Conservation (phyloP, 2,797 vertebrate species). For the Alca torda region DNA sequence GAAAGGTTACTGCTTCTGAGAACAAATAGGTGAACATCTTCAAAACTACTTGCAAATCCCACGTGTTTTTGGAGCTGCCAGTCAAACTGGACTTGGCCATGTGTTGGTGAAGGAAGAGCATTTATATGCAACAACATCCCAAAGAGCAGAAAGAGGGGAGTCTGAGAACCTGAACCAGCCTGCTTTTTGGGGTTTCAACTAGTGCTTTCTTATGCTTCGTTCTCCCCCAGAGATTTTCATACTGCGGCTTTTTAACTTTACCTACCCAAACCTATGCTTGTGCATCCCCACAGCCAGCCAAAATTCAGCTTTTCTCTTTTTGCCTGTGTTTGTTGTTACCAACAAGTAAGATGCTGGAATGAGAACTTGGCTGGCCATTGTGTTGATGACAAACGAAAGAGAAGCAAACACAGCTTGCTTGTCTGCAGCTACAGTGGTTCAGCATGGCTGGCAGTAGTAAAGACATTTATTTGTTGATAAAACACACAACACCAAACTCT, state of each 20-base stretch:
- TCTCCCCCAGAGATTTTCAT: background rate
- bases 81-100: background rate
- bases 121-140: background rate
- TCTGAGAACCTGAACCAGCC: background rate
- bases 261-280: background rate
- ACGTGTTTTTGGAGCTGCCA: background rate
- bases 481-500: background rate
- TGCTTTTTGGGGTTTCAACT: background rate
- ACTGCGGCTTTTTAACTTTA: background rate
- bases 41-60: background rate
- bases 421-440: conserved; percentile 50
- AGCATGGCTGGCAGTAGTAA: conserved; percentile 29
- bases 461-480: conserved; percentile 43
- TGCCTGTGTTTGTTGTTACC: conserved; percentile 29
- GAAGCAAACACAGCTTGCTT: conserved; percentile 62
- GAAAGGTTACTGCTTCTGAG: background rate
- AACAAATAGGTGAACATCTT: background rate
- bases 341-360: conserved; percentile 29
- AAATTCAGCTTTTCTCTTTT: background rate
- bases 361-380: conserved; percentile 51
- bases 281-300: background rate
- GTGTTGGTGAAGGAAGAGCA: background rate
- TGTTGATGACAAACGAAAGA: conserved; percentile 44
- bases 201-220: background rate
- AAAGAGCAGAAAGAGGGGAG: background rate